phyloP scores from a whole-genome alignment of 2,797 vertebrate species.

The Echiichthys vipera region DNA sequence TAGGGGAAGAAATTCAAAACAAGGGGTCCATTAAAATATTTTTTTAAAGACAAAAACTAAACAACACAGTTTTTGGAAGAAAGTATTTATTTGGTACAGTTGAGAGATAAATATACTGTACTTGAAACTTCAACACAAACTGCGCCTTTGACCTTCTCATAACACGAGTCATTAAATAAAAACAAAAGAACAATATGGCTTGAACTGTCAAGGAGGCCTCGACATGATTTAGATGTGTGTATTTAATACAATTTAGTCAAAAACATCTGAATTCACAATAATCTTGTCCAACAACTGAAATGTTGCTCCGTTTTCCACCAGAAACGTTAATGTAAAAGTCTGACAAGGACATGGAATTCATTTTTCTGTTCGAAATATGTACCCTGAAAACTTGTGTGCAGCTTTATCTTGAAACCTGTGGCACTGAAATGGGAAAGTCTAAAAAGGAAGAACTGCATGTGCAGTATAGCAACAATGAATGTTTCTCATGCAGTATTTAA shows the following conservation, averaged over 20 bases:
- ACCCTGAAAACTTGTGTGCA: background rate
- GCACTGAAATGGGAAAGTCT: conserved; percentile 26
- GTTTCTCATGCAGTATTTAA: conserved; percentile 42
- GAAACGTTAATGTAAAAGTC: conserved; percentile 3
- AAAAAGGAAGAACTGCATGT: conserved; percentile 7
- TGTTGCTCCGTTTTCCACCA: background rate
- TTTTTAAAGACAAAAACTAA: background rate
- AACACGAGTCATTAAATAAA: conserved; percentile 12
- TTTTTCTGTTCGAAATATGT: conserved; percentile 8
- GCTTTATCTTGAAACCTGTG: conserved; percentile 10
- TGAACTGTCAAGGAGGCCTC: conserved; percentile 15
- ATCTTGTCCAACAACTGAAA: conserved; percentile 23
- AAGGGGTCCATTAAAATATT: background rate
- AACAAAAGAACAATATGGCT: conserved; percentile 18
- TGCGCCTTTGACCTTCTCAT: conserved; percentile 38
- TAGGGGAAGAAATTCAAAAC: too few species aligned
- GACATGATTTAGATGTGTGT: background rate
- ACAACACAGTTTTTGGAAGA: conserved; percentile 18
- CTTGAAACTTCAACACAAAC: conserved; percentile 55
- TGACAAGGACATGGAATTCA: background rate
- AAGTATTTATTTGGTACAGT: conserved; percentile 73
- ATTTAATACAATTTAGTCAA: conserved; percentile 6
- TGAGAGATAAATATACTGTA: conserved; percentile 58
- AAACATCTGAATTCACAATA: conserved; percentile 18
- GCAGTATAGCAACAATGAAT: conserved; percentile 18